Conservation (phyloP, 2,113 vertebrate species). For the Sisor rabdophorus region DNA sequence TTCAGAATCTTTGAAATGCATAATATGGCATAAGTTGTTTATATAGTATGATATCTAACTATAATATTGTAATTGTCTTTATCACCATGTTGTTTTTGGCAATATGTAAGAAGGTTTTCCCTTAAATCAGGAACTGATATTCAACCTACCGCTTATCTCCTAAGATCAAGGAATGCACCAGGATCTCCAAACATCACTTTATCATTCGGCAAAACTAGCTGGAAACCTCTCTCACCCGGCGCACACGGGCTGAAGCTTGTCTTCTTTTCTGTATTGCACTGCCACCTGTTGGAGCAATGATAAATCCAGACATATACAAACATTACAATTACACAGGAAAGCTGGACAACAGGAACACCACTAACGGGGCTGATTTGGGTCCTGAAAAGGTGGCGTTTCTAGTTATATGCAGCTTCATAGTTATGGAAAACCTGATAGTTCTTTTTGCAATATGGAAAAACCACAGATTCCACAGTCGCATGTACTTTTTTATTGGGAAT, state of each 20-base stretch:
- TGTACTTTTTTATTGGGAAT: slow-evolving; percentile 98
- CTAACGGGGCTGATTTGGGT: slow-evolving; percentile 54
- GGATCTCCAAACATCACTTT: neutral
- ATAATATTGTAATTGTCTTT: neutral
- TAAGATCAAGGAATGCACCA: slow-evolving; percentile 2
- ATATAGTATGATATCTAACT: too few relatives aligned
- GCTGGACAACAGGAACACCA: slow-evolving; percentile 66
- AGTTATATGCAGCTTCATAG: slow-evolving; percentile 84
- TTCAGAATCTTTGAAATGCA: neutral
- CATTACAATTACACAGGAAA: slow-evolving; percentile 94
- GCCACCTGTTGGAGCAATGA: slow-evolving; percentile 60
- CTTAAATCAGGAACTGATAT: neutral
- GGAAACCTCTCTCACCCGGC: slow-evolving; percentile 8
- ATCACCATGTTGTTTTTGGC: neutral
- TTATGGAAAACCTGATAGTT: slow-evolving; percentile 91
- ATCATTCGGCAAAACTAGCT: neutral
- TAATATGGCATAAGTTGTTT: neutral
- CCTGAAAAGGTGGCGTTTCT: slow-evolving; percentile 74
- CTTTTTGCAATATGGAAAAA: slow-evolving; percentile 93
- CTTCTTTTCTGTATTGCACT: slow-evolving; percentile 34
- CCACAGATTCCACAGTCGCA: slow-evolving; percentile 90
- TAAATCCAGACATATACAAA: slow-evolving; percentile 65
- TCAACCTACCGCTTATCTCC: neutral
- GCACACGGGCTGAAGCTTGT: neutral
- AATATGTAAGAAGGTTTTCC: neutral